A percentile compares a stretch with the other conserved stretches of the same genome.
Conservation (phyloP, 2,797 vertebrate genomes). For the Acanthis flammea region DNA sequence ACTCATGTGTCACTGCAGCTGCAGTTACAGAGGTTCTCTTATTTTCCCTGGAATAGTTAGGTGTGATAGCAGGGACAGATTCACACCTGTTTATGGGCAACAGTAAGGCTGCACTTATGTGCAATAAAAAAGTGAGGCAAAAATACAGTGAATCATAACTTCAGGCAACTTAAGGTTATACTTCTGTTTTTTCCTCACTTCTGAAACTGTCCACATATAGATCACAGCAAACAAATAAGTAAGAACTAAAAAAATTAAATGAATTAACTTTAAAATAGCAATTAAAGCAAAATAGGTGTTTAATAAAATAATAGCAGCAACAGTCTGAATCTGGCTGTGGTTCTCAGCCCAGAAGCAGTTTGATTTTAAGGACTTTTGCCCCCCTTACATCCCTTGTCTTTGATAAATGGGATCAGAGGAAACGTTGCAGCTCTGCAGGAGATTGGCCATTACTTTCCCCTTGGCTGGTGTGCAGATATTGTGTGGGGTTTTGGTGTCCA, state of each 20-base stretch:
- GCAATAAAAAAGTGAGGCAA: neutral
- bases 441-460: neutral
- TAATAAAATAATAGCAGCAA: neutral
- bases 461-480: neutral
- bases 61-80: neutral
- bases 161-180: conserved; percentile 4
- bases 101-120: neutral
- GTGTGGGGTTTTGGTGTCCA: neutral
- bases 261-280: neutral
- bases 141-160: conserved; percentile 21
- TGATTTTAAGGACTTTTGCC: neutral
- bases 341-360: neutral
- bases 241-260: neutral
- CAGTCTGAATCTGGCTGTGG: neutral
- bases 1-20: neutral
- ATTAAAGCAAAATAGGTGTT: neutral
- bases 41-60: neutral
- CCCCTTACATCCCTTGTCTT: neutral
- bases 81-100: conserved; percentile 1
- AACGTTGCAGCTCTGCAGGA: neutral
- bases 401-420: neutral
- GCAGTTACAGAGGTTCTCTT: neutral
- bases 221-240: neutral
- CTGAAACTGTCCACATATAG: conserved; percentile 1
- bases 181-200: neutral